Conservation (phyloP, 23 tunicate genomes). For the Oikopleura vanhoeffeni region DNA sequence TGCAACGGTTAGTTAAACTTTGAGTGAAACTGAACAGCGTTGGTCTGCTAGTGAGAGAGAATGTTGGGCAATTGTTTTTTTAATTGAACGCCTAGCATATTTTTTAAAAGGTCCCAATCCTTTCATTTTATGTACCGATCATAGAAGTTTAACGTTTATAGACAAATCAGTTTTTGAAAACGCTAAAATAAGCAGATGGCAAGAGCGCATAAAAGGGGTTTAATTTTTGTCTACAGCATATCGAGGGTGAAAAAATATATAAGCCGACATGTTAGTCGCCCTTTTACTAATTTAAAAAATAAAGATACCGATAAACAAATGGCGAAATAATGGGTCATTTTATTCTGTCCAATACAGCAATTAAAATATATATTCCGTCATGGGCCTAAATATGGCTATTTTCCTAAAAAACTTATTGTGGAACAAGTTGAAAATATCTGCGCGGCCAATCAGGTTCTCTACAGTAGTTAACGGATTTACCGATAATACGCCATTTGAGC, state of each 20-base stretch:
- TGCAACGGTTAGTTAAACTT: not conserved
- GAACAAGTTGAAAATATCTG: no score
- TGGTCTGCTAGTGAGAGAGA: conserved; percentile 17
- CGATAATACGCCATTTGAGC: no score
- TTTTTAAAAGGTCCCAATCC: not conserved
- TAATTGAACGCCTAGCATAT: not conserved
- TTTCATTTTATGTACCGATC: not conserved
- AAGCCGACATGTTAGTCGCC: no score
- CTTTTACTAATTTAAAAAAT: no score
- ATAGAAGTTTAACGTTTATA: not conserved
- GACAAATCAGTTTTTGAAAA: not conserved
- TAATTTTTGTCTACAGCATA: not conserved
- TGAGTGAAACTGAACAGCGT: not conserved
- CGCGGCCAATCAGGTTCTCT: no score
- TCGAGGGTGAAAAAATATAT: not conserved
- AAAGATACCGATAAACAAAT: no score
- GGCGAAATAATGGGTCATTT: no score
- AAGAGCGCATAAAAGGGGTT: not conserved
- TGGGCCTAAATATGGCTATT: no score
- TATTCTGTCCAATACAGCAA: no score
- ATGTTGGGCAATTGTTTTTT: conserved; percentile 12
- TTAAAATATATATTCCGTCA: no score
- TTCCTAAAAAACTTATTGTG: no score
- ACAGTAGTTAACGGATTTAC: no score
- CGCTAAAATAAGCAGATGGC: not conserved